Percentiles rank a stretch among this genome's conserved stretches.
Conservation (phyloP, 2,888 invertebrate species). For the Drosophila helvetica region DNA sequence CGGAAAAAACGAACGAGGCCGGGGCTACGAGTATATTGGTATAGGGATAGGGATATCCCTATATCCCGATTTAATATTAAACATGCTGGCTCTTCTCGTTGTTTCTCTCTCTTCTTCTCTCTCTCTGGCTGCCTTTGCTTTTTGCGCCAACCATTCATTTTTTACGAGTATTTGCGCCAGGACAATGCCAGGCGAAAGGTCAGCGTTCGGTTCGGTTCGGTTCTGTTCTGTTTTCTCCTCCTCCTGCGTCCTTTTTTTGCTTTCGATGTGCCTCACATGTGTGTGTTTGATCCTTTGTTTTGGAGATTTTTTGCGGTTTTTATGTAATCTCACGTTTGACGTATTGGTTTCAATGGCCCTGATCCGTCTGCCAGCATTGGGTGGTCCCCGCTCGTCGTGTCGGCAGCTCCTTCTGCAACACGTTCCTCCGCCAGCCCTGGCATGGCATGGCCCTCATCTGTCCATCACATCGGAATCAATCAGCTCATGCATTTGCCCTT, state of each 20-base stretch:
- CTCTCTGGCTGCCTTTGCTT: conserved; percentile 16
- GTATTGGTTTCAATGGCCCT: conserved; percentile 74
- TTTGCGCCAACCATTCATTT: conserved; percentile 53
- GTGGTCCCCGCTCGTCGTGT: conserved; percentile 50
- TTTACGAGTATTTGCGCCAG: conserved; percentile 77
- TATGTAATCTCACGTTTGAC: conserved; percentile 80
- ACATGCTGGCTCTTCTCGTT: conserved; percentile 58
- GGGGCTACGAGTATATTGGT: too few species aligned
- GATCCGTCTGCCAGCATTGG: conserved; percentile 55
- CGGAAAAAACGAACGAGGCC: conserved; percentile 8
- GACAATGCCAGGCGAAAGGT: conserved; percentile 71
- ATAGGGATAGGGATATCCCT: conserved; percentile 46
- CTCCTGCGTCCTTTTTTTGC: not conserved
- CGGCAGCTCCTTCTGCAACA: conserved; percentile 42
- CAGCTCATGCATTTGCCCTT: conserved; percentile 44
- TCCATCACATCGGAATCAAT: conserved; percentile 59
- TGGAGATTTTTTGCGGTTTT: conserved; percentile 74
- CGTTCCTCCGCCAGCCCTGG: conserved; percentile 43
- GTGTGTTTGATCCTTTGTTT: conserved; percentile 58
- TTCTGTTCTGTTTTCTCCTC: conserved; percentile 2
- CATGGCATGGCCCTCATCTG: conserved; percentile 54
- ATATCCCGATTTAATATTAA: conserved; percentile 59
- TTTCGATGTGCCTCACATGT: conserved; percentile 13
- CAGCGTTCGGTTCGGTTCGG: conserved; percentile 38
- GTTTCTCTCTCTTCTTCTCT: conserved; percentile 14